A percentile compares a stretch with the other conserved stretches of the same genome.
phyloP scores from a whole-genome alignment of 2,888 invertebrate genomes.

The Creontiades dilutus region DNA sequence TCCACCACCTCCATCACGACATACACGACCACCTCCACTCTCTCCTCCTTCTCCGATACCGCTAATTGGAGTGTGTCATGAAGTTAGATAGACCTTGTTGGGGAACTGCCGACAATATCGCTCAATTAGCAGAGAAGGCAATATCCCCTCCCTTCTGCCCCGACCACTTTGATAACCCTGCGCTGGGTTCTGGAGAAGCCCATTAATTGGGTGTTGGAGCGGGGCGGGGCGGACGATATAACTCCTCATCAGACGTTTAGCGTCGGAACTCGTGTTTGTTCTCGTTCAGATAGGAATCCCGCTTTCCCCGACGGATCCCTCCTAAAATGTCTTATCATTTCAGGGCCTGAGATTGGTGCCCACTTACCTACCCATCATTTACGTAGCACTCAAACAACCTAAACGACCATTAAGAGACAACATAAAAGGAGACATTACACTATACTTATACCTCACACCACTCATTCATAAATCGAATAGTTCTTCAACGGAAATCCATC shows the following conservation, averaged over 20 bases:
- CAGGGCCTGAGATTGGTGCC: background rate
- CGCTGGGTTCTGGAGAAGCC: background rate
- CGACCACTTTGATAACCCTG: too few species aligned
- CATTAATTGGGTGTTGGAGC: conserved; percentile 7
- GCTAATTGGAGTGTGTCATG: conserved; percentile 39
- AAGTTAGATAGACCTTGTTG: conserved; percentile 23
- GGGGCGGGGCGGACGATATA: background rate
- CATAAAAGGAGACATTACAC: too few species aligned
- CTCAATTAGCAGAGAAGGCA: conserved; percentile 28
- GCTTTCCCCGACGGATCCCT: background rate
- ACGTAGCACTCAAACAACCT: too few species aligned
- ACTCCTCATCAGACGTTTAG: conserved; percentile 27
- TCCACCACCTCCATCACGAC: background rate
- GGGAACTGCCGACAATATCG: conserved; percentile 16
- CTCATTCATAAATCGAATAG: too few species aligned
- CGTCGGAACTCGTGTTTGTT: conserved; percentile 17
- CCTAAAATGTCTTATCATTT: background rate
- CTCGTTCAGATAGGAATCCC: background rate
- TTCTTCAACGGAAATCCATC: too few species aligned
- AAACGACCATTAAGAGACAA: too few species aligned
- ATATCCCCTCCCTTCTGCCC: background rate
- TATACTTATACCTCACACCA: too few species aligned
- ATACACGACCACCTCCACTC: background rate
- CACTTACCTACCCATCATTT: too few species aligned
- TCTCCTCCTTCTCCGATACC: background rate